phyloP scores from a whole-genome alignment of 2,888 invertebrate genomes.

The Acheta domesticus region DNA sequence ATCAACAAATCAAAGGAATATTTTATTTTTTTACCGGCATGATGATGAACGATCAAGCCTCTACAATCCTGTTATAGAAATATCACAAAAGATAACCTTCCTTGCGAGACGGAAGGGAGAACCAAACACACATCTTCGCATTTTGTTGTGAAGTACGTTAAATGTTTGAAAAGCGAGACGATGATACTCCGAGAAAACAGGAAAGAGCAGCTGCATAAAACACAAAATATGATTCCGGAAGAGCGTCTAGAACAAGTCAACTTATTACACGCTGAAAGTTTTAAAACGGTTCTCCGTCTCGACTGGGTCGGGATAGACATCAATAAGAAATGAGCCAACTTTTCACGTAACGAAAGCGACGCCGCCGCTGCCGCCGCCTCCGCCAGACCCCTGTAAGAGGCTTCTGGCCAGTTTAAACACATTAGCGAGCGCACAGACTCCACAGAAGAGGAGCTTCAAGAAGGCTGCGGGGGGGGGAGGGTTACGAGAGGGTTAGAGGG shows the following conservation, averaged over 20 bases:
- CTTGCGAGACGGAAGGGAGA: not conserved
- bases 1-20: too few relatives aligned
- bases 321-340: conserved; percentile 9
- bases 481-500: not conserved
- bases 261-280: not conserved
- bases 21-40: too few relatives aligned
- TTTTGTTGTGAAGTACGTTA: not conserved
- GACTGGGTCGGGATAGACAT: not conserved
- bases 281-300: not conserved
- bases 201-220: not conserved
- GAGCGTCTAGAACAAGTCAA: not conserved
- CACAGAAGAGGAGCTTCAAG: not conserved
- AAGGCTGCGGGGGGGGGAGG: not conserved
- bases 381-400: not conserved
- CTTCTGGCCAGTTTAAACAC: conserved; percentile 18
- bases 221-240: not conserved
- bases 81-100: not conserved
- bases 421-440: not conserved
- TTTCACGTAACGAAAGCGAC: not conserved
- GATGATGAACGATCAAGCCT: too few relatives aligned
- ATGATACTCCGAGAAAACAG: too few relatives aligned
- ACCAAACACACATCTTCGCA: not conserved
- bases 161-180: not conserved
- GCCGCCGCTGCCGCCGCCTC: not conserved
- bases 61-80: too few relatives aligned